phyloP scores from a whole-genome alignment of 2,888 invertebrate species.

The Phymatocera aterrima region DNA sequence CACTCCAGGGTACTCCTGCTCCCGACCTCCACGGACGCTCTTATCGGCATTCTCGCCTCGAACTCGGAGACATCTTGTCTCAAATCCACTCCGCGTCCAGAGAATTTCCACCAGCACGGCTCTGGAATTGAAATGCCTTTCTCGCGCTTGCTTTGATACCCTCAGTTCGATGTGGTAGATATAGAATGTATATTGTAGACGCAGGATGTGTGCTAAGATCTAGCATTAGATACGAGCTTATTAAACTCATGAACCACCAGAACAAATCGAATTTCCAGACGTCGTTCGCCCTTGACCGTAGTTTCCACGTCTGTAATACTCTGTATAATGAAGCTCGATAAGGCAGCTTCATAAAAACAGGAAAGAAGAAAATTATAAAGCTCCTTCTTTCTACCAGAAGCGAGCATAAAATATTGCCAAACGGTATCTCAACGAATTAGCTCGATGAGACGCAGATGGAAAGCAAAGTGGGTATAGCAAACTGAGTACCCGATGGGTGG shows the following conservation, averaged over 20 bases:
- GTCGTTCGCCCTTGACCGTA: neutral
- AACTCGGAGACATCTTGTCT: slow-evolving; percentile 69
- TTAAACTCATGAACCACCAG: neutral
- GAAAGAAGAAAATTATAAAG: neutral
- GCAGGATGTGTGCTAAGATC: neutral
- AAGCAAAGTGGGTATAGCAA: slow-evolving; percentile 54
- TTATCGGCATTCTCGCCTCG: slow-evolving; percentile 70
- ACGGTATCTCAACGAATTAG: slow-evolving; percentile 75
- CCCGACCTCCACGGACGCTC: slow-evolving; percentile 51
- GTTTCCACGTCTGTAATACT: neutral
- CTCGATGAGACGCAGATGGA: slow-evolving; percentile 72
- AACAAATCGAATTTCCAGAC: neutral
- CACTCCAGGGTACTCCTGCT: slow-evolving; percentile 17
- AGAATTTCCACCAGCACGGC: slow-evolving; percentile 65
- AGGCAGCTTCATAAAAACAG: neutral
- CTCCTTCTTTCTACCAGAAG: slow-evolving; percentile 49
- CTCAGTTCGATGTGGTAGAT: neutral
- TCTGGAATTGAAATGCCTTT: slow-evolving; percentile 62
- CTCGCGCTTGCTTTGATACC: slow-evolving; percentile 15
- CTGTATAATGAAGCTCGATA: neutral
- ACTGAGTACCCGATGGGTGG: slow-evolving; percentile 40
- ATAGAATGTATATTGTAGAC: neutral
- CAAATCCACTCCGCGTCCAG: slow-evolving; percentile 71
- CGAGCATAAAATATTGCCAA: slow-evolving; percentile 74
- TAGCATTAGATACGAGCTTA: neutral